phyloP scores from a whole-genome alignment of 2,888 invertebrate genomes.

The Lutraria lutraria region DNA sequence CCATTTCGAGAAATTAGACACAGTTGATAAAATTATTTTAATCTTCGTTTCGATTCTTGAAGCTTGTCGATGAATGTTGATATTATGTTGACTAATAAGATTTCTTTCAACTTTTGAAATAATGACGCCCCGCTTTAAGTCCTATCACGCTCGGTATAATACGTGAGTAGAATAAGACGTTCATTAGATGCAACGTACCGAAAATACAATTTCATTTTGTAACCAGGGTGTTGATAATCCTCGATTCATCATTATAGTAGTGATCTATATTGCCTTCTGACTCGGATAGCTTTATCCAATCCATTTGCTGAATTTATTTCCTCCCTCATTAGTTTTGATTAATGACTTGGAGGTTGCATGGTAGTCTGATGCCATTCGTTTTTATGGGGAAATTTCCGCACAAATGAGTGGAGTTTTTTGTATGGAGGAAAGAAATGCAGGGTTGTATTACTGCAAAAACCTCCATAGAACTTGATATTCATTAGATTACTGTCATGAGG shows the following conservation, averaged over 20 bases:
- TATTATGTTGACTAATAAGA: too few relatives aligned
- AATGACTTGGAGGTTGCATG: constrained; percentile 8
- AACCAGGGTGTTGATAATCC: background rate
- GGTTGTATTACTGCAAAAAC: background rate
- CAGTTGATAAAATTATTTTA: too few relatives aligned
- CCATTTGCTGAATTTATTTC: background rate
- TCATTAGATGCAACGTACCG: constrained; percentile 11
- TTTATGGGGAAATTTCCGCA: constrained; percentile 3
- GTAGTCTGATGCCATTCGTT: background rate
- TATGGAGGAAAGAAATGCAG: background rate
- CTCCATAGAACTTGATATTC: background rate
- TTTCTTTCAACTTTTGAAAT: background rate
- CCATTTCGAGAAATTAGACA: background rate
- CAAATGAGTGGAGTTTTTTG: background rate
- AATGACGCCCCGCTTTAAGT: background rate
- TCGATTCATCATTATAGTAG: background rate
- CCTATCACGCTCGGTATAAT: background rate
- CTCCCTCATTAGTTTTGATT: constrained; percentile 3
- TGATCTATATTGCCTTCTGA: constrained; percentile 18
- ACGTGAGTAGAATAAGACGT: background rate
- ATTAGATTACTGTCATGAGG: background rate
- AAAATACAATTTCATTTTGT: constrained; percentile 19
- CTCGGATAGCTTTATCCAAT: constrained; percentile 14
- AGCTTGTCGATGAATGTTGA: too few relatives aligned
- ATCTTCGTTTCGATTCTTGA: too few relatives aligned